A percentile compares a stretch with the other conserved stretches of the same genome.
These are phyloP conservation scores for Muschampia plurimacula DNA, from an alignment of 2,888 invertebrate species.

Conservation along the genomic window DNA sequence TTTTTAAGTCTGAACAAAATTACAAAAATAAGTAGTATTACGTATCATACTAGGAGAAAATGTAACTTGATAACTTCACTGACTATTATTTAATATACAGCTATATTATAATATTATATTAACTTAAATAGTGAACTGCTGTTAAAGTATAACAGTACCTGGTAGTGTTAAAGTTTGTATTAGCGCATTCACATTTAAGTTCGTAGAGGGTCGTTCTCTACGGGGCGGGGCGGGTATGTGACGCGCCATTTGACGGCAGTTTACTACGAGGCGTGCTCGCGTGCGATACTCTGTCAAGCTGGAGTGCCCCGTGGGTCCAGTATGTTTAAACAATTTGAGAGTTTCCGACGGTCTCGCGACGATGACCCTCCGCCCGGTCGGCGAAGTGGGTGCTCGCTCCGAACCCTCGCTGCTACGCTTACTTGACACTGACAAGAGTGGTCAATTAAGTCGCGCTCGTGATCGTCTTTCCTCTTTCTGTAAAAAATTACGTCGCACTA, in stretches of 20 bases:
- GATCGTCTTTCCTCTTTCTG: slow-evolving; percentile 78
- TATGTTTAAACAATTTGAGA: slow-evolving; percentile 83
- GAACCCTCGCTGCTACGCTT: slow-evolving; percentile 76
- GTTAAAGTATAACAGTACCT: not conserved
- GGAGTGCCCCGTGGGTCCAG: slow-evolving; percentile 81
- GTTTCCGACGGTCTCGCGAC: slow-evolving; percentile 70
- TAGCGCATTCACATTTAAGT: slow-evolving; percentile 60
- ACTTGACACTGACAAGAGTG: slow-evolving; percentile 75
- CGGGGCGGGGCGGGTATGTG: slow-evolving; percentile 60
- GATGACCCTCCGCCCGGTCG: slow-evolving; percentile 71
- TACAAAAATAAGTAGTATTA: no score
- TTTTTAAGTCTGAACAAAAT: no score
- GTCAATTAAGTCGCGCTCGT: slow-evolving; percentile 77
- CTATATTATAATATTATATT: not conserved
- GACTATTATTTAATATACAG: no score
- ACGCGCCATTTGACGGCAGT: slow-evolving; percentile 68
- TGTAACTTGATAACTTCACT: no score
- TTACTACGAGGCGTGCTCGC: slow-evolving; percentile 75
- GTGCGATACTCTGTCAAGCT: slow-evolving; percentile 78
- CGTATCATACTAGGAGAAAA: no score
- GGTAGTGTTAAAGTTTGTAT: slow-evolving; percentile 57
- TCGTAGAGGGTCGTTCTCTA: slow-evolving; percentile 58
- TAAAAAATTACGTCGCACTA: slow-evolving; percentile 81
- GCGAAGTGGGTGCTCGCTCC: slow-evolving; percentile 72
- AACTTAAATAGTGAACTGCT: not conserved